A percentile compares a stretch with the other conserved stretches of the same genome.
Conservation (phyloP, 2,888 invertebrate genomes). For the Drosophila infuscata region DNA sequence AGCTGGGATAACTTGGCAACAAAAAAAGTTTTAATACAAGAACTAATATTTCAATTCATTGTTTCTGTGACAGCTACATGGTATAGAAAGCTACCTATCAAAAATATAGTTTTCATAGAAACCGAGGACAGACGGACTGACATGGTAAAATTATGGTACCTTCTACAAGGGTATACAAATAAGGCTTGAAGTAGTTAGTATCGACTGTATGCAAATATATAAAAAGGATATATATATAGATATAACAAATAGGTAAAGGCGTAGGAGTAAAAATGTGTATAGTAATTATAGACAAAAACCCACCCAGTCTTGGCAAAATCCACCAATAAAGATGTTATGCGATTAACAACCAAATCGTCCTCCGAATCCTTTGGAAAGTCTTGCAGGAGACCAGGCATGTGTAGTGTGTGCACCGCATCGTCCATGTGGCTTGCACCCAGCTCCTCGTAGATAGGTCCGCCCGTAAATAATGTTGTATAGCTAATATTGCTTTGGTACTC, state of each 20-base stretch:
- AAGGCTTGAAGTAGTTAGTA: not conserved
- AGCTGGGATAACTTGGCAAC: not conserved
- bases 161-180: not conserved
- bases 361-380: slow-evolving; percentile 73
- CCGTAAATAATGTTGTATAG: slow-evolving; percentile 75
- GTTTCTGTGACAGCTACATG: not conserved
- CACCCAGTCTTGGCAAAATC: slow-evolving; percentile 86
- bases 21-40: not conserved
- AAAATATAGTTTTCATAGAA: not conserved
- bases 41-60: not conserved
- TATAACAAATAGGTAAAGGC: not conserved
- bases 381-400: slow-evolving; percentile 82
- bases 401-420: slow-evolving; percentile 86
- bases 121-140: not conserved
- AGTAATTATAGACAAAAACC: slow-evolving; percentile 21
- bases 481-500: slow-evolving; percentile 83
- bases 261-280: not conserved
- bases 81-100: not conserved
- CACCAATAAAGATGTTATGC: slow-evolving; percentile 84
- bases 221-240: not conserved
- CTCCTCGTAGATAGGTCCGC: slow-evolving; percentile 35
- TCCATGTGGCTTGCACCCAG: slow-evolving; percentile 85
- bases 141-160: not conserved
- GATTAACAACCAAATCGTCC: slow-evolving; percentile 82
- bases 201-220: not conserved